Evolutionary conservation across 2,888 invertebrate species (phyloP).

Genomic region (Amblyjoppa proteus): DNA sequence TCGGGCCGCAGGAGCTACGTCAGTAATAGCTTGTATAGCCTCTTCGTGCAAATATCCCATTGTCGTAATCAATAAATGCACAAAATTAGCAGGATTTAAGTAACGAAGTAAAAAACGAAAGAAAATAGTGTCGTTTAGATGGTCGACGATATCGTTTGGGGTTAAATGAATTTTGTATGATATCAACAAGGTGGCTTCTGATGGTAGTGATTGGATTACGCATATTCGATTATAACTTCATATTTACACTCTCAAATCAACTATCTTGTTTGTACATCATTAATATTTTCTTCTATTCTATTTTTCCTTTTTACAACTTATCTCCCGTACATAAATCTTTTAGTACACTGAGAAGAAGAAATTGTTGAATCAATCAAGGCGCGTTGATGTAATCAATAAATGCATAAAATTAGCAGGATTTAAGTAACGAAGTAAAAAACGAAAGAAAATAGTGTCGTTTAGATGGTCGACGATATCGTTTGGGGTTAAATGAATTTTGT

Average conservation of each 20-base stretch:
- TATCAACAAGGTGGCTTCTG: not conserved
- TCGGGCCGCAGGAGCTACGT: constrained; percentile 58
- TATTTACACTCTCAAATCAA: too few species aligned
- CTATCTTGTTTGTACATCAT: too few species aligned
- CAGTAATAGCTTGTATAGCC: constrained; percentile 20
- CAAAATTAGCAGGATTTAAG: not conserved
- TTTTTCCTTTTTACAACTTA: too few species aligned
- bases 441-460: not conserved
- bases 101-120: not conserved
- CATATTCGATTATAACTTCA: not conserved
- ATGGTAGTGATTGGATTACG: not conserved
- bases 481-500: constrained; percentile 1
- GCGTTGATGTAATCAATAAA: too few species aligned
- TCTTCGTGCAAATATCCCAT: not conserved
- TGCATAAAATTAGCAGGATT: not conserved
- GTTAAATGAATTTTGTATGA: constrained; percentile 12
- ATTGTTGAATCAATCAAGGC: too few species aligned
- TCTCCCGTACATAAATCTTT: too few species aligned
- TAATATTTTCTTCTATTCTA: too few species aligned
- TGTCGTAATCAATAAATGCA: too few species aligned
- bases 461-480: constrained; percentile 8
- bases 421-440: not conserved
- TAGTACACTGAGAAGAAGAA: too few species aligned
- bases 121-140: not conserved
- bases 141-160: constrained; percentile 4